Evolutionary conservation across 92 coral and sea anemone species (phyloP), one percentile per base, ranked within the genome.

Genomic region (Bergia sp.): DNA sequence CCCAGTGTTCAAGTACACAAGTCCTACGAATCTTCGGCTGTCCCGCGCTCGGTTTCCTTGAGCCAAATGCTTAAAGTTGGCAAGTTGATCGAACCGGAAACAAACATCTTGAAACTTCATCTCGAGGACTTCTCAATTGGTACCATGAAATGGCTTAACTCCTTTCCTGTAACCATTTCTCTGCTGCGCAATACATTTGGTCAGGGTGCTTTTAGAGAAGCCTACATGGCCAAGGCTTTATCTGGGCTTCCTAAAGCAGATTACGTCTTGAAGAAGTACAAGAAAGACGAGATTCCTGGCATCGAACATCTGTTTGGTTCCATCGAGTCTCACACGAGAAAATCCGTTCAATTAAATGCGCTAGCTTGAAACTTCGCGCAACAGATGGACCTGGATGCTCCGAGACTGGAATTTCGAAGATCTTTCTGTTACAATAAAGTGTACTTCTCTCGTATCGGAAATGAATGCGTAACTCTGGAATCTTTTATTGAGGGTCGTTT

Each of bases 31-130:
- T n/a, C 12, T 72, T n/a, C 76, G 3, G 36, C 13, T 29, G 40
- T n/a, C 39, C 6, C 15, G 76, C 7, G 39, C 76, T 29, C 38
- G 0, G 38, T 29, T 72, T 29, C 76, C 38, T n/a, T 72, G 38
- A 72, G 39, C 76, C 38, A 77, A 44, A 77, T 77, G 81, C 64
- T 77, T 43, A 11, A 77, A 77, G 57, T 44, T 43, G 81, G 81
- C 81, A 77, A 77, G 81, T 20, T 77, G 58, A 44, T 77, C 58
- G 61, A 77, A 77, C 49, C 37, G 58, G 81, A 77, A 77, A 77
- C 81, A 42, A 77, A 43, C 15, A 8, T 77, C 10, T 2, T 77
- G 57, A 77, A 57, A 77, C 7, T 77, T 43, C 8, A 77, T 44
- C 81, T 77, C 37, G 81, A 77, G 58, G 81, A 77, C 42, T 77